A percentile compares a stretch with the other conserved stretches of the same genome.
These are phyloP conservation scores for Atractosteus spatula DNA, from an alignment of 2,113 vertebrate species.

Conservation along the genomic window DNA sequence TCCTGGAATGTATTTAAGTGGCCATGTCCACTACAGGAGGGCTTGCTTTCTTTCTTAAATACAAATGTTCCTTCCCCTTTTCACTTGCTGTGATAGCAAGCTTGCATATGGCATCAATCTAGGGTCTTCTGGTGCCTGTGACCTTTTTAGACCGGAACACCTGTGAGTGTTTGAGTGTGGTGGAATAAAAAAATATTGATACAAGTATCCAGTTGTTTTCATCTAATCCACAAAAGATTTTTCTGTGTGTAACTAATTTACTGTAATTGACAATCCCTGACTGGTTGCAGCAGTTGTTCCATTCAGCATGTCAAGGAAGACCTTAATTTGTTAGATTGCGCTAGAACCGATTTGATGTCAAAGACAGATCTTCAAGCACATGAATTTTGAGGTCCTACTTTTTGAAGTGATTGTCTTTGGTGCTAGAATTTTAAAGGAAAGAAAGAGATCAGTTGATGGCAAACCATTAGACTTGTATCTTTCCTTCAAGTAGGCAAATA, in stretches of 20 bases:
- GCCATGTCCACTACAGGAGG: background rate
- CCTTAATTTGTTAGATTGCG: no score
- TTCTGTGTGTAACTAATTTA: background rate
- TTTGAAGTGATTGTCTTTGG: no score
- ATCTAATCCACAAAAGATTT: background rate
- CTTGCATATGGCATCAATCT: conserved; percentile 1
- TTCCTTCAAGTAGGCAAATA: no score
- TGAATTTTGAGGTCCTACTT: no score
- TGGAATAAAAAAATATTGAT: background rate
- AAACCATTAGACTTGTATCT: no score
- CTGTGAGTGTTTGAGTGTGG: background rate
- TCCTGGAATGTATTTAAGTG: no score
- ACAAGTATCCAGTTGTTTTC: conserved; percentile 3
- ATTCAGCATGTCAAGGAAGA: no score
- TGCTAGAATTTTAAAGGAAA: no score
- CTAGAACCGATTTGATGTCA: no score
- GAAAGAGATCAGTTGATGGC: no score
- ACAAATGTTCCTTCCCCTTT: background rate
- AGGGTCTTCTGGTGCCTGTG: background rate
- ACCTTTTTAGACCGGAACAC: background rate
- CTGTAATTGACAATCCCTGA: background rate
- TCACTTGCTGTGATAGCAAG: background rate
- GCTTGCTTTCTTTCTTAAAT: background rate
- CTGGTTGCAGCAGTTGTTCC: no score
- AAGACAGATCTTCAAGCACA: no score